Conservation (phyloP, 2,888 invertebrate genomes). For the Hydrotaea diabolus region DNA sequence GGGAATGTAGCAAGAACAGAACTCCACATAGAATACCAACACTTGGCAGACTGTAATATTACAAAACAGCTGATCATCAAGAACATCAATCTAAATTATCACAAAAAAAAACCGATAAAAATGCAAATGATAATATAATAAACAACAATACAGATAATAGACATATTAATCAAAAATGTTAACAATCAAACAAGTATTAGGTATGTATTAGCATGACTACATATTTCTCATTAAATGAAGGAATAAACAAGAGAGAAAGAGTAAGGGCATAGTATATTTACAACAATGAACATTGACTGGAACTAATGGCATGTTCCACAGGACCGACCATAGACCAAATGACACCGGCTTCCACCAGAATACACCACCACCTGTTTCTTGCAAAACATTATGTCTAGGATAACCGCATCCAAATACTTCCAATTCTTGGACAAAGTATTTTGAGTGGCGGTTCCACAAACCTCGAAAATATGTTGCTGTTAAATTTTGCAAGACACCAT, state of each 20-base stretch:
- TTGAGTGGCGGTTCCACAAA: too few species aligned
- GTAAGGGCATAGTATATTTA: conserved; percentile 44
- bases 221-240: not conserved
- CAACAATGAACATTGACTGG: conserved; percentile 30
- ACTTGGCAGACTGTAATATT: too few species aligned
- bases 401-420: too few species aligned
- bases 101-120: not conserved
- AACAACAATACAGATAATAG: too few species aligned
- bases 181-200: not conserved
- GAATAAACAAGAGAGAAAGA: not conserved
- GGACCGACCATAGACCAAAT: not conserved
- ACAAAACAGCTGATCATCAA: too few species aligned
- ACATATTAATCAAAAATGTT: too few species aligned
- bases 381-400: not conserved
- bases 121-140: too few species aligned
- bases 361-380: not conserved
- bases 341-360: conserved; percentile 40
- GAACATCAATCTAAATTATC: too few species aligned
- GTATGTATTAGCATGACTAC: not conserved
- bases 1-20: too few species aligned
- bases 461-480: conserved; percentile 86
- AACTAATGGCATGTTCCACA: conserved; percentile 24
- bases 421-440: too few species aligned
- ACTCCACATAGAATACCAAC: too few species aligned
- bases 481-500: conserved; percentile 83